Conservation (phyloP, 2,888 invertebrate genomes). For the Perizoma flavofasciatum region DNA sequence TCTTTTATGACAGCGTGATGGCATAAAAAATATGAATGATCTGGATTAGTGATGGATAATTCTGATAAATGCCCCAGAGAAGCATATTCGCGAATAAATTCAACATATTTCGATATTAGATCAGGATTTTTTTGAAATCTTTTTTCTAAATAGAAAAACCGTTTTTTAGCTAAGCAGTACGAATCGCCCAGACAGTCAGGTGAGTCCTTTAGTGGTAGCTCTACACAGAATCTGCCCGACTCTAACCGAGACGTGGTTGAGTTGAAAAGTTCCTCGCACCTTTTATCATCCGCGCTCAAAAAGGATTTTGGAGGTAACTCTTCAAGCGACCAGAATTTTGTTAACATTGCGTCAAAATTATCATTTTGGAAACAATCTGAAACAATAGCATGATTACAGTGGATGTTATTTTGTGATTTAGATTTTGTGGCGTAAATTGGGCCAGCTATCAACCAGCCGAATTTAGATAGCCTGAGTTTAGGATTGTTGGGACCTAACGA, state of each 20-base stretch:
- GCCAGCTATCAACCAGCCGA: conserved; percentile 27
- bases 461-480: background rate
- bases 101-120: no score
- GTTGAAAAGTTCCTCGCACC: background rate
- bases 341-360: no score
- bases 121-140: no score
- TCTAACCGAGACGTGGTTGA: background rate
- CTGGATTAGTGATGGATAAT: background rate
- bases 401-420: no score
- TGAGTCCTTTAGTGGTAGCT: background rate
- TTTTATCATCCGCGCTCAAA: background rate
- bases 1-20: conserved; percentile 34
- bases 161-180: conserved; percentile 15
- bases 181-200: conserved; percentile 11
- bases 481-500: conserved; percentile 1
- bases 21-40: conserved; percentile 14
- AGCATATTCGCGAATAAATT: no score
- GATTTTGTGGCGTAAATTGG: no score
- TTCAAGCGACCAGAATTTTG: conserved; percentile 3
- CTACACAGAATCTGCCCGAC: background rate
- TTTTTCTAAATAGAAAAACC: no score
- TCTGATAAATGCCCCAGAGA: no score
- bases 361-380: no score
- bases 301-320: background rate
- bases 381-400: no score